phyloP scores from a whole-genome alignment of 1,140 invertebrate species.

The Agrypnia vestita region DNA sequence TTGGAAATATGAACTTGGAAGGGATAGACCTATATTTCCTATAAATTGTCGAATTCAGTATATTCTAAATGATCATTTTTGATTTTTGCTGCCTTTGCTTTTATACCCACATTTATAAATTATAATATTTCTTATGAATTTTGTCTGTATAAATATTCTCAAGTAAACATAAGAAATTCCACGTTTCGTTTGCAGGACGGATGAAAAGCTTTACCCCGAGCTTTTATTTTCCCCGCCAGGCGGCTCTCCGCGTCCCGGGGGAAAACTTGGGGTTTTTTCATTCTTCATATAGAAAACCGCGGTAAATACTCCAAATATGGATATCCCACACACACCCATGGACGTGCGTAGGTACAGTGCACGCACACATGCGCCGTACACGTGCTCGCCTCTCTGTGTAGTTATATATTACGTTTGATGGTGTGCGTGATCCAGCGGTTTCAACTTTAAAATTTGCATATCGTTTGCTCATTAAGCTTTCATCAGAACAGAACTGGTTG shows the following conservation, averaged over 20 bases:
- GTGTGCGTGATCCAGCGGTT: neutral
- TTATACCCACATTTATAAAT: too few relatives aligned
- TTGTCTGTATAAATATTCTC: neutral
- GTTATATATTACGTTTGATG: too few relatives aligned
- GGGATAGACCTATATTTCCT: too few relatives aligned
- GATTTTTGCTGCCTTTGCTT: too few relatives aligned
- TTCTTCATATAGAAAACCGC: slow-evolving; percentile 7
- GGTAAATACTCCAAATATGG: slow-evolving; percentile 3
- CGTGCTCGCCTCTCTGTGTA: too few relatives aligned
- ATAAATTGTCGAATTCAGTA: too few relatives aligned
- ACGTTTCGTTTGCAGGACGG: slow-evolving; percentile 33
- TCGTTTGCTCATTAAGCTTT: too few relatives aligned
- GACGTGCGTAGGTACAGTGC: neutral
- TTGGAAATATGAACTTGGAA: too few relatives aligned
- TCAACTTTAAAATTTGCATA: neutral
- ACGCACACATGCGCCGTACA: too few relatives aligned
- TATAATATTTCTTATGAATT: too few relatives aligned
- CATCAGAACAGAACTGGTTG: too few relatives aligned
- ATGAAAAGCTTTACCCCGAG: slow-evolving; percentile 57
- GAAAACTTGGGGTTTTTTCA: slow-evolving; percentile 29
- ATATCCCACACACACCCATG: neutral
- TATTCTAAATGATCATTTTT: too few relatives aligned
- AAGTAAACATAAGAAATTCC: slow-evolving; percentile 6
- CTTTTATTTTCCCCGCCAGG: slow-evolving; percentile 30
- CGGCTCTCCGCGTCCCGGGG: neutral